Conservation (phyloP, 2,797 vertebrate species). For the Molossus alvarezi region DNA sequence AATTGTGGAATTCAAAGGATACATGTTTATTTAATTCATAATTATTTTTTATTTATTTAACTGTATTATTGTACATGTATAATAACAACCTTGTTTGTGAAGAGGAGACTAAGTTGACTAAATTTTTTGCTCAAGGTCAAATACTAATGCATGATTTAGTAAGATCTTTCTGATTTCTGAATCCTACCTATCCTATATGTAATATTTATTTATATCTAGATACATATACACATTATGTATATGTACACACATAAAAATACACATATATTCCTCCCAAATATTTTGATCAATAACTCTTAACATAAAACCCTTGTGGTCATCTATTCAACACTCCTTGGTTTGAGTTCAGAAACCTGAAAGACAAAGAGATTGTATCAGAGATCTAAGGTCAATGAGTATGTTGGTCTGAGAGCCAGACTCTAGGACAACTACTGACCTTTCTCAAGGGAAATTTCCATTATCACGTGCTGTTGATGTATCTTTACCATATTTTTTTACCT, state of each 20-base stretch:
- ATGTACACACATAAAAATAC: not conserved
- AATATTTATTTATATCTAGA: not conserved
- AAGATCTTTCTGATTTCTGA: slow-evolving; percentile 4
- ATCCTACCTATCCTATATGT: not conserved
- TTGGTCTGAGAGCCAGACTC: not conserved
- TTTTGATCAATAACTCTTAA: not conserved
- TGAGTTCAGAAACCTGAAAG: not conserved
- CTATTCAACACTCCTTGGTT: not conserved
- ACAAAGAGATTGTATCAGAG: not conserved
- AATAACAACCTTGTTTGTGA: not conserved
- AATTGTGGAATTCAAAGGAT: slow-evolving; percentile 7
- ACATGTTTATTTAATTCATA: not conserved
- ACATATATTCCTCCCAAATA: not conserved
- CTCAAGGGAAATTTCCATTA: not conserved
- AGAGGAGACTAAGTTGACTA: not conserved
- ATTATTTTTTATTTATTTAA: slow-evolving; percentile 6
- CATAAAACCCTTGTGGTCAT: not conserved
- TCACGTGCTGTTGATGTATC: not conserved
- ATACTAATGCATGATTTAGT: not conserved
- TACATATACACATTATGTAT: not conserved
- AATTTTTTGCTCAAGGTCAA: not conserved
- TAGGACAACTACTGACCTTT: not conserved
- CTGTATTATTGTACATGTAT: not conserved
- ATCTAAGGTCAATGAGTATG: not conserved
- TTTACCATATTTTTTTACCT: not conserved